Evolutionary conservation across 2,888 invertebrate genomes (phyloP).

Genomic region (Aleiodes leptofemur): DNA sequence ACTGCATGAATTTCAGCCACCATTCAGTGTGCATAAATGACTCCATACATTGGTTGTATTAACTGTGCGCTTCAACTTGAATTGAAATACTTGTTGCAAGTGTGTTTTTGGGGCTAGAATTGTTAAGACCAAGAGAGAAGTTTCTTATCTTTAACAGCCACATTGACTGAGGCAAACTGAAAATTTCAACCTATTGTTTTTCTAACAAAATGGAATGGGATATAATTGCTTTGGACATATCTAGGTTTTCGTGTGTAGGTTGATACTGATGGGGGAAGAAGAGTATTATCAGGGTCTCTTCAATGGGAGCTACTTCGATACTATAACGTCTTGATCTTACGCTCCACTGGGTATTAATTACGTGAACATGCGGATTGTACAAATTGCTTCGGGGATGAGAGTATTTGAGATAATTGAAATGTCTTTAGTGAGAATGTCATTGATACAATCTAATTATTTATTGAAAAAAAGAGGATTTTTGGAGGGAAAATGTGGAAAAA

Average conservation of each 20-base stretch:
- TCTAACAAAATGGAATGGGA: slow-evolving; percentile 55
- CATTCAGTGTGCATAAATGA: slow-evolving; percentile 27
- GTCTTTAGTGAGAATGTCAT: too few relatives aligned
- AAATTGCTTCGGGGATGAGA: slow-evolving; percentile 36
- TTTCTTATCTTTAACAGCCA: slow-evolving; percentile 66
- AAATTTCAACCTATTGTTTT: slow-evolving; percentile 71
- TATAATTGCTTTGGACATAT: slow-evolving; percentile 65
- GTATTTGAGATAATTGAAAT: neutral
- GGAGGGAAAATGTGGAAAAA: too few relatives aligned
- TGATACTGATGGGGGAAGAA: neutral
- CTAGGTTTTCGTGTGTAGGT: too few relatives aligned
- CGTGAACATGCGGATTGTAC: slow-evolving; percentile 45
- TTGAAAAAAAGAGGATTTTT: too few relatives aligned
- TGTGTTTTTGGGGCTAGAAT: slow-evolving; percentile 29
- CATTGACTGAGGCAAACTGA: slow-evolving; percentile 63
- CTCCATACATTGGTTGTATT: slow-evolving; percentile 14
- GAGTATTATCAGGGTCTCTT: slow-evolving; percentile 5
- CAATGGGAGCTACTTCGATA: slow-evolving; percentile 30
- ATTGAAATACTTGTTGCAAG: slow-evolving; percentile 25
- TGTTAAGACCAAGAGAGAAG: slow-evolving; percentile 43
- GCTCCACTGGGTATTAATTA: slow-evolving; percentile 53
- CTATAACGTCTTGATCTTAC: slow-evolving; percentile 52
- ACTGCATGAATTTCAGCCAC: slow-evolving; percentile 3
- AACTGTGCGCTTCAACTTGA: neutral
- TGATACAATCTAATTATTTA: too few relatives aligned